Percentiles rank a stretch among this genome's conserved stretches.
Evolutionary conservation across 2,888 invertebrate species (phyloP).

Genomic region (Hirtodrosophila trivittata): DNA sequence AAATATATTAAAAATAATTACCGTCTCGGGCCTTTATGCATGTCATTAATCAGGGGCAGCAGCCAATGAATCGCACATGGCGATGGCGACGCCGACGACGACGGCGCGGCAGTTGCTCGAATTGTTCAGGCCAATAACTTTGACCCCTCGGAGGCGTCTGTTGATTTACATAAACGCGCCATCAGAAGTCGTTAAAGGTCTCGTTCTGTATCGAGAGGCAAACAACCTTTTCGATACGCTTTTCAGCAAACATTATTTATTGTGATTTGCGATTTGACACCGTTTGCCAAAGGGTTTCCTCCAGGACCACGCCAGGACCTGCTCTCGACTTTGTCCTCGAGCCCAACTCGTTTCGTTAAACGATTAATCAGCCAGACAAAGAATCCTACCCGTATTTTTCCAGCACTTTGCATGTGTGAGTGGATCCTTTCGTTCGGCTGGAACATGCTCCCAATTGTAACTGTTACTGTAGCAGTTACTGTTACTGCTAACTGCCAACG

Average conservation of each 20-base stretch:
- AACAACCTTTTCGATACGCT: conserved; percentile 46
- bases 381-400: conserved; percentile 51
- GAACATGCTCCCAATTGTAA: conserved; percentile 21
- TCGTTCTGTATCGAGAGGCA: conserved; percentile 13
- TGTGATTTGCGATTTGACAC: conserved; percentile 77
- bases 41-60: conserved; percentile 62
- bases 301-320: neutral
- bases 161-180: conserved; percentile 72
- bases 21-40: conserved; percentile 45
- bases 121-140: conserved; percentile 38
- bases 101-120: conserved; percentile 1
- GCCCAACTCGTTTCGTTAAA: conserved; percentile 26
- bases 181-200: conserved; percentile 62
- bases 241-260: conserved; percentile 67
- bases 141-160: conserved; percentile 34
- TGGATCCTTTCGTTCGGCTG: conserved; percentile 11
- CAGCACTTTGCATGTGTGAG: conserved; percentile 46
- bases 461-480: conserved; percentile 20
- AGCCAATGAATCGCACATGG: conserved; percentile 42
- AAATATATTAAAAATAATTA: conserved; percentile 74
- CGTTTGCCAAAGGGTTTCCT: conserved; percentile 46
- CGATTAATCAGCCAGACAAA: conserved; percentile 77
- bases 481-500: conserved; percentile 39
- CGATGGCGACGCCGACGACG: no score
- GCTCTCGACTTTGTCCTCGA: neutral